A percentile compares a stretch with the other conserved stretches of the same genome.
These are phyloP conservation scores for Cryptomyrus ogoouensis DNA, from an alignment of 2,113 vertebrate genomes.

Conservation along the genomic window DNA sequence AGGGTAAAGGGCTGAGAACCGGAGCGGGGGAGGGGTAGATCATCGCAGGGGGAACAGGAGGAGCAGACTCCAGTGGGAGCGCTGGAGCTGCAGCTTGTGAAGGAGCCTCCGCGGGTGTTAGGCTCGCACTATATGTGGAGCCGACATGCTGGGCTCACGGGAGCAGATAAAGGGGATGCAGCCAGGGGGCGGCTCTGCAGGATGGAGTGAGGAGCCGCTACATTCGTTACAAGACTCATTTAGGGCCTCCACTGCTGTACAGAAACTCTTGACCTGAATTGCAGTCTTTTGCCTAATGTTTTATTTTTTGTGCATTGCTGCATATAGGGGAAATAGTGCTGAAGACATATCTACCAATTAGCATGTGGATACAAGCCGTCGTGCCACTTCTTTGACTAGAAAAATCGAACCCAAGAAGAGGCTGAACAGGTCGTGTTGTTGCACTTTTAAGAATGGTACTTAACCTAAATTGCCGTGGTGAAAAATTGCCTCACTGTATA, in stretches of 20 bases:
- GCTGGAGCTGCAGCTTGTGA: neutral
- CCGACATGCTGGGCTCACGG: neutral
- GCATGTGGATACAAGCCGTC: neutral
- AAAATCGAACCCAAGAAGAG: neutral
- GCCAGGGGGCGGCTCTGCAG: neutral
- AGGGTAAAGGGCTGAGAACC: neutral
- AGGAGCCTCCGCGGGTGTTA: neutral
- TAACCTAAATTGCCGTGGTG: neutral
- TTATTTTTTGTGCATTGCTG: neutral
- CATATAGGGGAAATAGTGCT: neutral
- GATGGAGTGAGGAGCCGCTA: neutral
- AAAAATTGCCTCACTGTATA: neutral
- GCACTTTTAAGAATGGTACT: neutral
- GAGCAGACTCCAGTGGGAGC: neutral
- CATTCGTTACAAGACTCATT: neutral
- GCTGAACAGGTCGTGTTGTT: neutral
- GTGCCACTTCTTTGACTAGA: neutral
- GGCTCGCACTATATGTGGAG: neutral
- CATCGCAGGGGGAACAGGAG: neutral
- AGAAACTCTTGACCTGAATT: slow-evolving; percentile 1
- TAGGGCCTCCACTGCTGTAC: neutral
- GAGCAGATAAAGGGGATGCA: neutral
- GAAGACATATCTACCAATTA: neutral
- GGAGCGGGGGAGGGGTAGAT: neutral
- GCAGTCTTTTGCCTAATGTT: neutral